Evolutionary conservation across 1,140 invertebrate genomes (phyloP).

Genomic region (Belonocnema kinseyi): DNA sequence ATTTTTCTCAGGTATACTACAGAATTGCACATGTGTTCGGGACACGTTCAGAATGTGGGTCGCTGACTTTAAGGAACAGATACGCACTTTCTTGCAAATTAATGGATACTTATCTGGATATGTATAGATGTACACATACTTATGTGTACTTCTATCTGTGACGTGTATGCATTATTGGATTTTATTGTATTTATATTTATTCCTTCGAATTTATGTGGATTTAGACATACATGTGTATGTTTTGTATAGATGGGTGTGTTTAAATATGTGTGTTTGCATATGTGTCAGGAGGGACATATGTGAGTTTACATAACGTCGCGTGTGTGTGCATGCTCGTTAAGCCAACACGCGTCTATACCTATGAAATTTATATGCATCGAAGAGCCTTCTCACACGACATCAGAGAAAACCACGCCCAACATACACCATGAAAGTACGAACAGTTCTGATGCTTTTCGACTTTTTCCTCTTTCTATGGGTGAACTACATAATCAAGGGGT

Average conservation of each 20-base stretch:
- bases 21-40: slow-evolving; percentile 43
- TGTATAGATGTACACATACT: too few relatives aligned
- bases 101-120: background rate
- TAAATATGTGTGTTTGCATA: too few relatives aligned
- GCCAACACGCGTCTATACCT: background rate
- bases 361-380: slow-evolving; percentile 49
- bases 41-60: slow-evolving; percentile 66
- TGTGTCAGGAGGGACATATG: too few relatives aligned
- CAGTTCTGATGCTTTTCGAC: slow-evolving; percentile 47
- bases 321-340: background rate
- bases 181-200: too few relatives aligned
- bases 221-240: too few relatives aligned
- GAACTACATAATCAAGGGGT: slow-evolving; percentile 40
- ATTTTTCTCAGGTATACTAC: too few relatives aligned
- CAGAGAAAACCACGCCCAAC: slow-evolving; percentile 57
- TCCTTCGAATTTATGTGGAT: too few relatives aligned
- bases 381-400: slow-evolving; percentile 52
- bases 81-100: slow-evolving; percentile 57
- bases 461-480: slow-evolving; percentile 55
- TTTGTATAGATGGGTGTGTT: too few relatives aligned
- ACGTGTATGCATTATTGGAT: too few relatives aligned
- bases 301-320: slow-evolving; percentile 3
- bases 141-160: too few relatives aligned
- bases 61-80: slow-evolving; percentile 63
- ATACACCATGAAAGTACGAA: slow-evolving; percentile 38